These are phyloP conservation scores for Eucidaris tribuloides DNA, from an alignment of 35 echinoderm and acorn worm genomes.

Conservation along the genomic window DNA sequence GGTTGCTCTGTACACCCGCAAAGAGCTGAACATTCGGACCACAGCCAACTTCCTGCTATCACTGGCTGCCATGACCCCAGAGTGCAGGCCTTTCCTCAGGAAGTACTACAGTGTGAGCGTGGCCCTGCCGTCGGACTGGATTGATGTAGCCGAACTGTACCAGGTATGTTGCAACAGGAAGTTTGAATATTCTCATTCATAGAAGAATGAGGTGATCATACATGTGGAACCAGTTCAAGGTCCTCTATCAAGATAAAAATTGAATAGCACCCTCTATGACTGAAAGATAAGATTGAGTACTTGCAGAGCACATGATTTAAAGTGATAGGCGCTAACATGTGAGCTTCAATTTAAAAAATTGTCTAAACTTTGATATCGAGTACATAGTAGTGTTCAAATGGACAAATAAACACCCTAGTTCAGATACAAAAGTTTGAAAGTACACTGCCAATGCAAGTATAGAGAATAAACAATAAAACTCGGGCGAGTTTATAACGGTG, in stretches of 20 bases:
- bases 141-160: conserved; percentile 87
- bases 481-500: too few species aligned
- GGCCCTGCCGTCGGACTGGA: conserved; percentile 89
- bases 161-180: conserved; percentile 41
- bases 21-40: conserved; percentile 88
- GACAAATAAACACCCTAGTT: too few species aligned
- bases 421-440: too few species aligned
- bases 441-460: too few species aligned
- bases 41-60: conserved; percentile 90
- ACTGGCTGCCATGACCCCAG: conserved; percentile 51
- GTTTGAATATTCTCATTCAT: neutral
- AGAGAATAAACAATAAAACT: too few species aligned
- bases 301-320: too few species aligned
- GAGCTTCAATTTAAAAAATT: too few species aligned
- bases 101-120: conserved; percentile 80
- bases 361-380: too few species aligned
- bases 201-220: neutral
- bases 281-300: too few species aligned
- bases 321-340: too few species aligned
- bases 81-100: conserved; percentile 84
- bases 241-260: neutral
- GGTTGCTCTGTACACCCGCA: conserved; percentile 89
- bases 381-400: too few species aligned
- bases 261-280: neutral
- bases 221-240: neutral